Percentiles rank a stretch among this genome's conserved stretches.
Evolutionary conservation across 2,113 vertebrate species (phyloP).

Genomic region (Halcyon malimbica): DNA sequence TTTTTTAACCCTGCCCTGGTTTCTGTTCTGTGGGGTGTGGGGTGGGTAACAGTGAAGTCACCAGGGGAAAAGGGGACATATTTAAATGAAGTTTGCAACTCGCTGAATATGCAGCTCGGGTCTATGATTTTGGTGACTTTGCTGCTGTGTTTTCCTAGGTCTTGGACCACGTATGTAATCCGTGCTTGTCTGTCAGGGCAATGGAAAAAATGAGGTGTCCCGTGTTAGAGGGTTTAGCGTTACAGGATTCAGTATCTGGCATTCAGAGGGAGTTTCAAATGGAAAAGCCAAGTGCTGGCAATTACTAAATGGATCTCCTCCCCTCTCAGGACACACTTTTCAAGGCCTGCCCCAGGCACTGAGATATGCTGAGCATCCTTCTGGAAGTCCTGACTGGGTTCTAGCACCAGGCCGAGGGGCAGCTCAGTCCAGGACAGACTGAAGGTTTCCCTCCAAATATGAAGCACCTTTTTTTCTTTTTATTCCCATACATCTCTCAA

Average conservation of each 20-base stretch:
- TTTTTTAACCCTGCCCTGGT: background rate
- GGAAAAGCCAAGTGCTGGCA: background rate
- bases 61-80: background rate
- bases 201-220: background rate
- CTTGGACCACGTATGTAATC: background rate
- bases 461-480: background rate
- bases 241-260: background rate
- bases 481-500: background rate
- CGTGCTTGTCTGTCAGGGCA: background rate
- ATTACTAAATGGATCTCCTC: background rate
- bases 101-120: background rate
- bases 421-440: background rate
- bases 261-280: background rate
- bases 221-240: background rate
- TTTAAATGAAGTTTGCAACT: too few species aligned
- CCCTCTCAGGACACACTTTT: background rate
- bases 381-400: background rate
- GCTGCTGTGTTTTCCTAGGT: accelerated
- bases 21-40: background rate
- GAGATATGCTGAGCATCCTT: background rate
- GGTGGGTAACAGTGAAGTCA: background rate
- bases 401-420: background rate
- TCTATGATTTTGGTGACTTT: background rate
- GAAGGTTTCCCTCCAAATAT: background rate
- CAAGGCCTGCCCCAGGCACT: background rate